Conservation (phyloP, 2,888 invertebrate genomes). For the Hoplodrina blanda region DNA sequence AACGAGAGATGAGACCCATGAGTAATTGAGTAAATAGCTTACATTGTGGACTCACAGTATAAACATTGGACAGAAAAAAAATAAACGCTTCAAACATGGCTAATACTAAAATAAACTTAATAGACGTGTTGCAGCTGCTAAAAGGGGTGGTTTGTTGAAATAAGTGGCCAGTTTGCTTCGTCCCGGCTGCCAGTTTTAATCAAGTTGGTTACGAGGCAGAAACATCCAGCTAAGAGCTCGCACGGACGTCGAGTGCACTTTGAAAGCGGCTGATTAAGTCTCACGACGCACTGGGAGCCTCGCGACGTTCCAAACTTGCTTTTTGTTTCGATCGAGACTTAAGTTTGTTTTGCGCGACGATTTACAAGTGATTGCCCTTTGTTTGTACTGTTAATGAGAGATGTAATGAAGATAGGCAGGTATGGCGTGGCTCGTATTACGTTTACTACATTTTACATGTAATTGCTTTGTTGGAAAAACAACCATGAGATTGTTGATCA, state of each 20-base stretch:
- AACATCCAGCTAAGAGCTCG: slow-evolving; percentile 72
- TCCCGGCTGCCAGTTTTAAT: slow-evolving; percentile 80
- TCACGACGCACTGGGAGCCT: slow-evolving; percentile 59
- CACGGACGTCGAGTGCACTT: slow-evolving; percentile 77
- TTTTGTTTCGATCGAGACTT: slow-evolving; percentile 56
- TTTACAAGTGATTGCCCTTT: slow-evolving; percentile 45
- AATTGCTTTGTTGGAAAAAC: slow-evolving; percentile 29
- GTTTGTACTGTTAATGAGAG: slow-evolving; percentile 33
- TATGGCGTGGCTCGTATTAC: slow-evolving; percentile 43
- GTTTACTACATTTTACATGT: slow-evolving; percentile 21
- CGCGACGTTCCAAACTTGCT: slow-evolving; percentile 51
- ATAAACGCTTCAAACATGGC: slow-evolving; percentile 51
- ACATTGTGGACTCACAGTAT: neutral
- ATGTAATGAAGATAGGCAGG: slow-evolving; percentile 45
- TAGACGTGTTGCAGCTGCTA: slow-evolving; percentile 70
- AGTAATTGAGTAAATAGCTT: neutral
- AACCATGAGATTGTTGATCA: slow-evolving; percentile 12
- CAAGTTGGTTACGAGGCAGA: slow-evolving; percentile 76
- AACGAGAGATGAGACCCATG: neutral
- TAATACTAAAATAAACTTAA: slow-evolving; percentile 68
- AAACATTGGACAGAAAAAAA: slow-evolving; percentile 31
- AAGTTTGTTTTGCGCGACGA: slow-evolving; percentile 37
- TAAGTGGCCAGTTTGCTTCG: slow-evolving; percentile 76
- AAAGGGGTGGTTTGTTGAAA: slow-evolving; percentile 77
- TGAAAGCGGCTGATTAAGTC: slow-evolving; percentile 79